phyloP scores from a whole-genome alignment of 1,140 invertebrate genomes.

The Drosophila pruinosa region DNA sequence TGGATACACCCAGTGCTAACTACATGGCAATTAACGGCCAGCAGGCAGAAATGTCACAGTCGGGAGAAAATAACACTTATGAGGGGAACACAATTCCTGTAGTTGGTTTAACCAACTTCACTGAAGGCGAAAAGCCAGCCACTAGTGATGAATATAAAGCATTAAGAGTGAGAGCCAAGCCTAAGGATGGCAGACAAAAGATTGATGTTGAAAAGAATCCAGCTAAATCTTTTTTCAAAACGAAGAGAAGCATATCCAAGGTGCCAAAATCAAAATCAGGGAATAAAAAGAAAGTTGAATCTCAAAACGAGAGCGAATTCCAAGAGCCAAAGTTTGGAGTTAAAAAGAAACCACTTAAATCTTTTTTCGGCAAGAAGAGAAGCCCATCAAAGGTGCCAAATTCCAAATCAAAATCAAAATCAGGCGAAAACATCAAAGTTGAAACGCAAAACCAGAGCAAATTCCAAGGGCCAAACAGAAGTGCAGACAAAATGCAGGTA shows the following conservation, averaged over 20 bases:
- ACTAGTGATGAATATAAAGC: constrained; percentile 11
- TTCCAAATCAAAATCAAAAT: too few species aligned
- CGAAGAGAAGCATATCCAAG: neutral
- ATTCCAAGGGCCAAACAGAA: neutral
- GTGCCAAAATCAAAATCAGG: neutral
- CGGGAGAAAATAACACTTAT: neutral
- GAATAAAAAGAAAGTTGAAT: neutral
- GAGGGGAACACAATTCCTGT: neutral
- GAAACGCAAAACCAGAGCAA: too few species aligned
- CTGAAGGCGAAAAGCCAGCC: constrained; percentile 2
- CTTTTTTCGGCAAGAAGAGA: too few species aligned
- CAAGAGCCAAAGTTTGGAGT: too few species aligned
- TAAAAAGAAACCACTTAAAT: too few species aligned
- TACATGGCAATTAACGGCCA: neutral
- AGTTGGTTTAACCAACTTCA: neutral
- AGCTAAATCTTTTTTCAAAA: neutral
- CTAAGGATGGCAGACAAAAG: neutral
- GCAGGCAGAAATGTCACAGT: neutral
- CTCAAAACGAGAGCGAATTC: too few species aligned
- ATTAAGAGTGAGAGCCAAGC: constrained; percentile 13
- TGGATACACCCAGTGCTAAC: neutral
- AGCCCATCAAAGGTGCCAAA: too few species aligned
- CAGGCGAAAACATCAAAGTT: too few species aligned
- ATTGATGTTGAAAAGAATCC: too few species aligned
- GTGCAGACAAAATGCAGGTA: neutral